phyloP scores from a whole-genome alignment of 2,888 invertebrate genomes.

The Agapetus fuscipes region DNA sequence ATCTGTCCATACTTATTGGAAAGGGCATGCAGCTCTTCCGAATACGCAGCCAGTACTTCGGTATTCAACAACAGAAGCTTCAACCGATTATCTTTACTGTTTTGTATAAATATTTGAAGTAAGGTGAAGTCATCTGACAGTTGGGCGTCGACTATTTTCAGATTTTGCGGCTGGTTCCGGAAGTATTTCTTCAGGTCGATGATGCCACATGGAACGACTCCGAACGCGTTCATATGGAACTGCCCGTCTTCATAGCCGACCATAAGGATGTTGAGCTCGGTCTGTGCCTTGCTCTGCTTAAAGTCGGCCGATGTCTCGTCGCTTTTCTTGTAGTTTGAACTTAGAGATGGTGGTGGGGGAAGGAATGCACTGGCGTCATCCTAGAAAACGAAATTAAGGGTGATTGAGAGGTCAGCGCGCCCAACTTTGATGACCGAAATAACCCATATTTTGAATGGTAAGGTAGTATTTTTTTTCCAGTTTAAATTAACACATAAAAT shows the following conservation, averaged over 20 bases:
- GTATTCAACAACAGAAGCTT: conserved; percentile 46
- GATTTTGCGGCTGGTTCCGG: conserved; percentile 45
- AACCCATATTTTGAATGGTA: no score
- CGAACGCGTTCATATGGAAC: conserved; percentile 70
- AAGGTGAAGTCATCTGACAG: conserved; percentile 62
- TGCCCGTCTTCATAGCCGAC: conserved; percentile 68
- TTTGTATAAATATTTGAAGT: conserved; percentile 54
- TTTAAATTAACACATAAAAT: no score
- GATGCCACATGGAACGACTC: conserved; percentile 70
- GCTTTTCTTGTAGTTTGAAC: conserved; percentile 40
- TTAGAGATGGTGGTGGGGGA: conserved; percentile 46
- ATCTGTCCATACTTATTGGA: conserved; percentile 69
- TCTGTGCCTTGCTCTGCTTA: conserved; percentile 51
- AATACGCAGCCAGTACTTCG: conserved; percentile 53
- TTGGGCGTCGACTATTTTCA: conserved; percentile 53
- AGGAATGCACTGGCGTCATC: conserved; percentile 46
- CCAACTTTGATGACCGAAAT: no score
- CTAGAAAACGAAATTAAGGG: conserved; percentile 28
- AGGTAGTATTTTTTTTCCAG: no score
- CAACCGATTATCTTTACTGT: conserved; percentile 40
- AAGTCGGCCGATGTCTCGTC: conserved; percentile 47
- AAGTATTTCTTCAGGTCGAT: conserved; percentile 51
- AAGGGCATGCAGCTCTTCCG: conserved; percentile 59
- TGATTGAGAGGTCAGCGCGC: no score
- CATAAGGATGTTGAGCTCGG: conserved; percentile 63